Percentiles rank a stretch among this genome's conserved stretches.
These are phyloP conservation scores for Trichogramma pretiosum DNA, from an alignment of 1,140 invertebrate genomes.

Conservation along the genomic window DNA sequence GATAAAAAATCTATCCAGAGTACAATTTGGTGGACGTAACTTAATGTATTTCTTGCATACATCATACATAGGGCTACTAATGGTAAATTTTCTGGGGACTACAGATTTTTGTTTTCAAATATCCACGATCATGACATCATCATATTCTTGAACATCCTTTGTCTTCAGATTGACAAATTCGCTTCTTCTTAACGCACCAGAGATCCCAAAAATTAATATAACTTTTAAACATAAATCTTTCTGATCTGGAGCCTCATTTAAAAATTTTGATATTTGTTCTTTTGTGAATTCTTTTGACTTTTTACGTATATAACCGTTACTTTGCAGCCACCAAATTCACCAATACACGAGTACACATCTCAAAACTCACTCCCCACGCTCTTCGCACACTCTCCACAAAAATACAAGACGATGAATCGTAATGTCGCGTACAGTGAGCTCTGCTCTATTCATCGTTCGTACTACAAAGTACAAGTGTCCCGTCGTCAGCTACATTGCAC, in stretches of 20 bases:
- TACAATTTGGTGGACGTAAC: neutral
- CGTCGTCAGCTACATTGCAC: too few relatives aligned
- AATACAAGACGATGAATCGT: too few relatives aligned
- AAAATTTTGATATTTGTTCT: slow-evolving; percentile 3
- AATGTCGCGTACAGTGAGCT: too few relatives aligned
- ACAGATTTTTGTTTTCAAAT: slow-evolving; percentile 11
- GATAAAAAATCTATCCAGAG: neutral
- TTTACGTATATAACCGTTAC: neutral
- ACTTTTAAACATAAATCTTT: slow-evolving; percentile 13
- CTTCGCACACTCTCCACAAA: too few relatives aligned
- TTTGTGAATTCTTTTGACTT: slow-evolving; percentile 1
- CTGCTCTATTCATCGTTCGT: too few relatives aligned
- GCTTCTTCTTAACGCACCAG: slow-evolving; percentile 8
- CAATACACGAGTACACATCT: too few relatives aligned
- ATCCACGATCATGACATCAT: slow-evolving; percentile 2
- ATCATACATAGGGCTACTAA: slow-evolving; percentile 5
- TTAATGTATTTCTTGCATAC: neutral
- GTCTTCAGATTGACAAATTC: slow-evolving; percentile 14
- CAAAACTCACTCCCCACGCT: too few relatives aligned
- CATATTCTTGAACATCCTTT: slow-evolving; percentile 9
- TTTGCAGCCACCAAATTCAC: too few relatives aligned
- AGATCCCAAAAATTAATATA: slow-evolving; percentile 17
- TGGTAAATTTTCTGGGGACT: slow-evolving; percentile 5
- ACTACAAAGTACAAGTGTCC: too few relatives aligned
- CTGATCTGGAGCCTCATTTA: slow-evolving; percentile 6